Conservation (phyloP, 2,113 vertebrate genomes). For the Lathamus discolor region DNA sequence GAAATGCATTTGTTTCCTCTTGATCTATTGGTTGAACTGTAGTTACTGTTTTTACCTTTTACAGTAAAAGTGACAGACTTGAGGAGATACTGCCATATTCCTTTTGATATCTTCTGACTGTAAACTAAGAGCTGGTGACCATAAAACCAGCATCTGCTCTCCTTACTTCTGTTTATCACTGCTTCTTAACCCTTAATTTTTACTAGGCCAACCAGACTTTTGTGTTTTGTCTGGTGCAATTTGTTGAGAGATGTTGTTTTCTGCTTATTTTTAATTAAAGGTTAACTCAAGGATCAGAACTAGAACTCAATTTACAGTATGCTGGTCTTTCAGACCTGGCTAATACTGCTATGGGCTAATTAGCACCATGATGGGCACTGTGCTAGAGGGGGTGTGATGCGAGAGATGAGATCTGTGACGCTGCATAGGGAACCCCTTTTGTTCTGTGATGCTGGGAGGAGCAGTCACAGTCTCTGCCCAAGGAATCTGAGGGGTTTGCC, state of each 20-base stretch:
- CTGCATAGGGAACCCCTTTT: not conserved
- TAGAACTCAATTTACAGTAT: not conserved
- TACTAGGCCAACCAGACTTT: not conserved
- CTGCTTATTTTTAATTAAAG: slow-evolving; percentile 7
- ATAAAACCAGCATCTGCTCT: not conserved
- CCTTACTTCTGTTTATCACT: not conserved
- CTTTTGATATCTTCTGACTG: not conserved
- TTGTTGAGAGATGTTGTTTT: not conserved
- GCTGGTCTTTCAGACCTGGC: not conserved
- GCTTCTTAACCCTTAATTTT: not conserved
- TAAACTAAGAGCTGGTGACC: not conserved
- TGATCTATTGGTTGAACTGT: not conserved
- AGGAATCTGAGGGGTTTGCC: not conserved
- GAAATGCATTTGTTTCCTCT: not conserved
- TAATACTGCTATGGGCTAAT: not conserved
- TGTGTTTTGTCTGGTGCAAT: not conserved
- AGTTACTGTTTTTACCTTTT: not conserved
- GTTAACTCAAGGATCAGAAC: not conserved
- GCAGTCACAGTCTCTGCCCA: not conserved
- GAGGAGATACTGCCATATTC: not conserved
- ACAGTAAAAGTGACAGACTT: not conserved
- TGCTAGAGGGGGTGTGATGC: not conserved
- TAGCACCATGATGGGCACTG: not conserved
- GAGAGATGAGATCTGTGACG: fast-evolving
- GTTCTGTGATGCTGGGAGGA: fast-evolving